Base-by-base conservation (phyloP, 2,113 vertebrate species). In the Stictonetta naevosa region DNA sequence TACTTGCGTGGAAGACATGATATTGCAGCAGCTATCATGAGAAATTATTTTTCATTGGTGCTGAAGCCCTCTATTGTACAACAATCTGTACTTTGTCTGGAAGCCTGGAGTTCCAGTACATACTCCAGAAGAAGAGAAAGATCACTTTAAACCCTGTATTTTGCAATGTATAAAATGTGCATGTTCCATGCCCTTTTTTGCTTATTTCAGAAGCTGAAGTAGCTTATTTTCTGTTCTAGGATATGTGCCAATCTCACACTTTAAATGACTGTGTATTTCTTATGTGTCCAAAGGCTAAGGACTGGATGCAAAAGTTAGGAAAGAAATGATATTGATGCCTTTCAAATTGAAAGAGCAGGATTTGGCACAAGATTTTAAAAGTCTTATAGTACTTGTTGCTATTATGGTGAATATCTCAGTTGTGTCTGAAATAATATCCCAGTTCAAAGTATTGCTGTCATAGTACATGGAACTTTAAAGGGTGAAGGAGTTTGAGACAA, bases 351-450 rank as follows among this genome's bases (percentile, higher is more conserved):
- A 93, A 83, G 75, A 86, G 31, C 18, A 71, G 56, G 73, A 74
- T 86, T 97, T 95, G 78, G 46, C 75, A 28, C 21, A 83, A 88
- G 86, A 76, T 80, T 90, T 94, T 83, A 53, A 94, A 94, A 73
- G 33, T 53, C 40, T 94, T 82, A 58, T 7, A 22, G 29, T 76
- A 48, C 38, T 95, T 90, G 53, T 38, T 83, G 58, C 34, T 85
- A 44, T 82, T 91, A 66, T 68, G 48, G 56, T 53, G 28, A 83
- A 33, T 90, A 75, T 84, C 53, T 90, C 48, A 56, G 42, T 66
- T 46, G 16, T 66, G 75, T 83, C 62, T 90, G 68, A 87, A 91
- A 87, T 82, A 83, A 94, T 60, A 96, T 28, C 62, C 78, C 33
- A 64, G 82, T 85, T 83, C 53, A 91, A 88, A 85, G 85, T 48